Evolutionary conservation across 1,140 invertebrate species (phyloP).

Genomic region (Calliphora vicina): DNA sequence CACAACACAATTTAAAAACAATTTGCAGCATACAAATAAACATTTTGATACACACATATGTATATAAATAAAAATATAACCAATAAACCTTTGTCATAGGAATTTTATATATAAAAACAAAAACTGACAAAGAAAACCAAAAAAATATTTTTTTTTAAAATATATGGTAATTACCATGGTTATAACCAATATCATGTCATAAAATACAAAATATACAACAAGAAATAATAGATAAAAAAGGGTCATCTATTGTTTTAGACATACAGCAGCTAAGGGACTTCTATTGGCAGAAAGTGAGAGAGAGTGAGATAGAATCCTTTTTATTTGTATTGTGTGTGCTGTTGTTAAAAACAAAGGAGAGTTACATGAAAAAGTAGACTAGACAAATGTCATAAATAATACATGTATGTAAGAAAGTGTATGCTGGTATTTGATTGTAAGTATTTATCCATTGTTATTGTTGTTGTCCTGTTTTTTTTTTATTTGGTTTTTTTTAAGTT

Average conservation of each 20-base stretch:
- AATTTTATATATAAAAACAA: neutral
- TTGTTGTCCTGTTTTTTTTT: no score
- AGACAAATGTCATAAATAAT: neutral
- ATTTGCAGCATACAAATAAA: constrained; percentile 1
- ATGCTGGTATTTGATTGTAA: neutral
- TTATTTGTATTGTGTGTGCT: neutral
- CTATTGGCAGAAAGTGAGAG: neutral
- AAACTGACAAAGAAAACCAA: neutral
- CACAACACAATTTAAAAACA: neutral
- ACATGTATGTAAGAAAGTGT: neutral
- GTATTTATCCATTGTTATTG: no score
- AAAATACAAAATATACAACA: neutral
- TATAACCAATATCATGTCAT: neutral
- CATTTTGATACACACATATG: constrained; percentile 13
- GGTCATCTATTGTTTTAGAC: neutral
- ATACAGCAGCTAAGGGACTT: neutral
- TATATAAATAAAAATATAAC: constrained; percentile 24
- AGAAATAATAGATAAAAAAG: neutral
- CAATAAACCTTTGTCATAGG: neutral
- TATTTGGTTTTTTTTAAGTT: no score
- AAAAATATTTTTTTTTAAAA: no score
- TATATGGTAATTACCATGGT: neutral
- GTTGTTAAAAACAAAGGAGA: neutral
- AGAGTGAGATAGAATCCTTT: neutral
- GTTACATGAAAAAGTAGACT: neutral